Base-by-base conservation (phyloP, 1,140 invertebrate species). In the Pinna nobilis region DNA sequence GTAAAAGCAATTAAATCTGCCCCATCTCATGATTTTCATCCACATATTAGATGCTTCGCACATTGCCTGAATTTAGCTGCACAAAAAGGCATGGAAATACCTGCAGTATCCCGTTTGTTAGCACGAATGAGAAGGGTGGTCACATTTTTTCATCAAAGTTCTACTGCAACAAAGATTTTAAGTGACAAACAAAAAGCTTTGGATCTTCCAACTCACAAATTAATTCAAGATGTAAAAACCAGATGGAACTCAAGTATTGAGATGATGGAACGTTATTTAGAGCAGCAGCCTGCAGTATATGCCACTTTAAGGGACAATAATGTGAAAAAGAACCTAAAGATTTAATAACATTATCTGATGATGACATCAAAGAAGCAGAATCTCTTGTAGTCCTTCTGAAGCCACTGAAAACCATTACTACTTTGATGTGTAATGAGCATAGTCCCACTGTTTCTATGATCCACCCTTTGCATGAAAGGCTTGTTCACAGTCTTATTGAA, bases 201-300 rank as follows among this genome's bases (percentile, higher is more conserved):
- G 28, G 28, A 66, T 20, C 28, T 66, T 33, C 50, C 64, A n/a
- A 20, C 32, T 18, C 61, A 65, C 35, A 53, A 66, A 53, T 35
- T 51, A 15, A 53, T 66, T 37, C 47, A 53, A 37, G 64, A 66
- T 23, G 64, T 66, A 20, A n/a, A 37, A 44, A 66, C 64, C 20
- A 30, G 64, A 33, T 66, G 64, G 64, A 66, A 53, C 23, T 66
- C 64, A 33, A 51, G 47, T 35, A 53, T n/a, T 23, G 64, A 66
- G 20, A 66, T 66, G 47, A 35, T 53, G 32, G 33, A 20, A 6
- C 47, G 64, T 4, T 66, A 51, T n/a, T 37, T 51, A 15, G 64
- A 66, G 37, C 64, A 66, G 28, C 47, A 50, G 37, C 35, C 64
- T 35, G 64, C 64, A 33, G 25, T 66, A 4, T 51, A 35, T 53